Evolutionary conservation across 2,797 vertebrate genomes (phyloP).

Genomic region (Enteromius trimaculatus): DNA sequence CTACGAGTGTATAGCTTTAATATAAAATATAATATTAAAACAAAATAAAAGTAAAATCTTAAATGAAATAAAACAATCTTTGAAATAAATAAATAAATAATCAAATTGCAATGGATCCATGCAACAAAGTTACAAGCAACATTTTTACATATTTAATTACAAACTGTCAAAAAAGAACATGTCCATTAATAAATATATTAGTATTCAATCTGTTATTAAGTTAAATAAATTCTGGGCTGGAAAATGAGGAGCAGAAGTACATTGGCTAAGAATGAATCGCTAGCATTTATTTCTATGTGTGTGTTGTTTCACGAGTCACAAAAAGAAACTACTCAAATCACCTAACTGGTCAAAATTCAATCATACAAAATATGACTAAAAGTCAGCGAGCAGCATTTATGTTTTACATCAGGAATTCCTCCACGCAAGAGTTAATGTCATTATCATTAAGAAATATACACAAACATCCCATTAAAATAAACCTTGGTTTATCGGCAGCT

Average conservation of each 20-base stretch:
- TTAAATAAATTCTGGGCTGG: background rate
- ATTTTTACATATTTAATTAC: background rate
- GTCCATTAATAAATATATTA: background rate
- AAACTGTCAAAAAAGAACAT: background rate
- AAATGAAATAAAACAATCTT: background rate
- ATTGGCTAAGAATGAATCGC: background rate
- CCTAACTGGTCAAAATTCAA: background rate
- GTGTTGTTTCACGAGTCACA: background rate
- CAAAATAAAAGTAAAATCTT: background rate
- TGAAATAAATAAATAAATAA: background rate
- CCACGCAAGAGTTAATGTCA: background rate
- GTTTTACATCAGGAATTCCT: background rate
- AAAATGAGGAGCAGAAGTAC: background rate
- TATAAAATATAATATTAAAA: background rate
- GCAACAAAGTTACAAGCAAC: background rate
- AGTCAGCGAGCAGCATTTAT: background rate
- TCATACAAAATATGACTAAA: background rate
- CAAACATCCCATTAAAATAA: background rate
- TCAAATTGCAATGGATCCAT: background rate
- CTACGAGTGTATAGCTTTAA: background rate
- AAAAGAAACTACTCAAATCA: conserved; percentile 8
- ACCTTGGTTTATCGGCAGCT: background rate
- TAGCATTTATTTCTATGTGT: background rate
- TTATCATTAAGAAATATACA: conserved; percentile 9
- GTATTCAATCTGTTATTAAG: background rate